Conservation (phyloP, 2,888 invertebrate genomes). For the Aphrophora alni region DNA sequence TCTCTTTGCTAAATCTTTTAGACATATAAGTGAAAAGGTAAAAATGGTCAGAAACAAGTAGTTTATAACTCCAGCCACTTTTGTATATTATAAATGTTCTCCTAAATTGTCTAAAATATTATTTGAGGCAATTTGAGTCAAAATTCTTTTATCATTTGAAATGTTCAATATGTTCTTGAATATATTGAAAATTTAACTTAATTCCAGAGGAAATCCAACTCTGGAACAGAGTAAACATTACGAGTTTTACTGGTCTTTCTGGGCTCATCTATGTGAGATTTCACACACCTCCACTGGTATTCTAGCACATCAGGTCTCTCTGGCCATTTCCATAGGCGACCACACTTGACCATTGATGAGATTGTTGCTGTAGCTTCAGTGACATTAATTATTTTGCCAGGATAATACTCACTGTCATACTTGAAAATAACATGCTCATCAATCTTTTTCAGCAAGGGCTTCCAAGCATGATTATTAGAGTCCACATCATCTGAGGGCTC, state of each 20-base stretch:
- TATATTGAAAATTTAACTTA: background rate
- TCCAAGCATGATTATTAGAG: background rate
- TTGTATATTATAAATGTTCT: background rate
- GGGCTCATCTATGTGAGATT: conserved; percentile 25
- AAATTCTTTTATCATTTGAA: too few species aligned
- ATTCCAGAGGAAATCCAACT: conserved; percentile 6
- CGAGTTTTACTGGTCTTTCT: conserved; percentile 9
- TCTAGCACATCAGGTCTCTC: conserved; percentile 21
- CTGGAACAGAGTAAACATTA: conserved; percentile 9
- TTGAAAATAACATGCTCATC: conserved; percentile 2
- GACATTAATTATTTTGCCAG: conserved; percentile 2
- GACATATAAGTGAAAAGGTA: background rate
- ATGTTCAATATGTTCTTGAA: too few species aligned
- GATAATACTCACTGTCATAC: conserved; percentile 1
- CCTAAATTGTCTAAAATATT: background rate
- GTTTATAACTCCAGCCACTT: background rate
- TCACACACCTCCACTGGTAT: conserved; percentile 25
- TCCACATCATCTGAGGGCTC: background rate
- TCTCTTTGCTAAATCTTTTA: too few species aligned
- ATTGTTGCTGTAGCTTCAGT: conserved; percentile 18
- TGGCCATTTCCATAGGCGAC: conserved; percentile 28
- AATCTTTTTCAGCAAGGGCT: background rate
- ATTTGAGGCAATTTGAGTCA: too few species aligned
- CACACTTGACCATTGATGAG: conserved; percentile 18
- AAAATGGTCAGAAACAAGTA: background rate